phyloP scores from a whole-genome alignment of 2,888 invertebrate species.

The Himalopsyche anomala region DNA sequence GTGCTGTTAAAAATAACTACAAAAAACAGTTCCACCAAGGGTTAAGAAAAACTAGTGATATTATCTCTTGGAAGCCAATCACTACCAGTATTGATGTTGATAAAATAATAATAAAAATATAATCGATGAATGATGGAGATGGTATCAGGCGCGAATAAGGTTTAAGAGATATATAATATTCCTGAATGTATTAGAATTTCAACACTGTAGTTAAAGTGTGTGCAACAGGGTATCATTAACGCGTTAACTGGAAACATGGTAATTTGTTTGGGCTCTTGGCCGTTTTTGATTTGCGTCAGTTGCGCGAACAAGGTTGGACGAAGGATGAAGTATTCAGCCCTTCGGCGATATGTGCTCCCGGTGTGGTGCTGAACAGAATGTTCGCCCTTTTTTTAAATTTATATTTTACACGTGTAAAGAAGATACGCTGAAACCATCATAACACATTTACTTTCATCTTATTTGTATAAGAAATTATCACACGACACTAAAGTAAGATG shows the following conservation, averaged over 20 bases:
- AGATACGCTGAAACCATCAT: background rate
- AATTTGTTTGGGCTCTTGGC: conserved; percentile 48
- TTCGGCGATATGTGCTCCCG: conserved; percentile 39
- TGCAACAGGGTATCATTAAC: conserved; percentile 59
- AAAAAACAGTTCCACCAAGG: too few species aligned
- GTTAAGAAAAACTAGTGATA: too few species aligned
- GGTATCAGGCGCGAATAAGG: conserved; percentile 1
- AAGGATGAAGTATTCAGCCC: conserved; percentile 46
- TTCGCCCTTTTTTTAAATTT: background rate
- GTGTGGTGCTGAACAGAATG: background rate
- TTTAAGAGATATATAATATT: background rate
- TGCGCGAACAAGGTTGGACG: conserved; percentile 41
- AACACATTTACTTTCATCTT: too few species aligned
- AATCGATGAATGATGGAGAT: background rate
- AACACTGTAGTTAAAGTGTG: conserved; percentile 1
- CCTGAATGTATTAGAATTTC: background rate
- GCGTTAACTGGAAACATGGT: conserved; percentile 57
- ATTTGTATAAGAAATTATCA: too few species aligned
- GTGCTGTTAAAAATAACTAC: too few species aligned
- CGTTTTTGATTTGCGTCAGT: conserved; percentile 55
- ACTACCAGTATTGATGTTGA: too few species aligned
- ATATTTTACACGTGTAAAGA: conserved; percentile 22
- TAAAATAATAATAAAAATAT: too few species aligned
- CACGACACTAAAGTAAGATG: too few species aligned
- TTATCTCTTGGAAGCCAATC: too few species aligned